phyloP scores from a whole-genome alignment of 1,140 invertebrate species.

The Drosophila melanica region DNA sequence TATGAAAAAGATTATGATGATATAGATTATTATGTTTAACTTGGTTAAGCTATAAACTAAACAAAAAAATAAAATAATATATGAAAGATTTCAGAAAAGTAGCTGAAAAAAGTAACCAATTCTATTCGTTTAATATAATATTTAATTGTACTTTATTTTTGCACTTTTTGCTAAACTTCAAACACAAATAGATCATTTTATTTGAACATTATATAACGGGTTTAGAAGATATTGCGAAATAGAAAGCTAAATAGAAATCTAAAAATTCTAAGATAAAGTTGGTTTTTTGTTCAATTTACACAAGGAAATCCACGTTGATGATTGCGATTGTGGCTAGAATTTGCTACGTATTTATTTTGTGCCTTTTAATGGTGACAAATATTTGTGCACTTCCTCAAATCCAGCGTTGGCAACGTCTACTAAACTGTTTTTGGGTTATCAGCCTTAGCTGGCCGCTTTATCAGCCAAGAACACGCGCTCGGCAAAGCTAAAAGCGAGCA shows the following conservation, averaged over 20 bases:
- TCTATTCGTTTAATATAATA: too few species aligned
- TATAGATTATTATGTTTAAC: too few species aligned
- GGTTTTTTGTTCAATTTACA: slow-evolving; percentile 57
- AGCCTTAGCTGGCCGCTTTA: slow-evolving; percentile 41
- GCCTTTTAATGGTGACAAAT: slow-evolving; percentile 60
- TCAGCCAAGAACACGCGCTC: slow-evolving; percentile 66
- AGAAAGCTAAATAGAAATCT: neutral
- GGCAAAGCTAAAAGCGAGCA: slow-evolving; percentile 5
- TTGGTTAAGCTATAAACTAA: too few species aligned
- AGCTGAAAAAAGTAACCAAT: too few species aligned
- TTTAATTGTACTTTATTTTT: too few species aligned
- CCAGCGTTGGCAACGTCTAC: slow-evolving; percentile 29
- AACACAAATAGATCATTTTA: too few species aligned
- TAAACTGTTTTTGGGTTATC: slow-evolving; percentile 53
- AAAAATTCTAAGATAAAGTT: slow-evolving; percentile 1
- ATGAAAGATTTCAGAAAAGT: too few species aligned
- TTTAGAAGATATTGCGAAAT: slow-evolving; percentile 62
- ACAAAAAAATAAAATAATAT: too few species aligned
- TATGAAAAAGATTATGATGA: too few species aligned
- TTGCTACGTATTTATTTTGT: slow-evolving; percentile 4
- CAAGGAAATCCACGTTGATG: slow-evolving; percentile 56
- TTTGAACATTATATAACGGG: slow-evolving; percentile 10
- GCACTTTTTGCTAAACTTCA: too few species aligned
- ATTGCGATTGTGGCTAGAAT: slow-evolving; percentile 7
- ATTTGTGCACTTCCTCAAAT: slow-evolving; percentile 72